Evolutionary conservation across 1,140 invertebrate species (phyloP), one percentile per base, ranked within the genome.

Genomic region (Aphelinus certus): DNA sequence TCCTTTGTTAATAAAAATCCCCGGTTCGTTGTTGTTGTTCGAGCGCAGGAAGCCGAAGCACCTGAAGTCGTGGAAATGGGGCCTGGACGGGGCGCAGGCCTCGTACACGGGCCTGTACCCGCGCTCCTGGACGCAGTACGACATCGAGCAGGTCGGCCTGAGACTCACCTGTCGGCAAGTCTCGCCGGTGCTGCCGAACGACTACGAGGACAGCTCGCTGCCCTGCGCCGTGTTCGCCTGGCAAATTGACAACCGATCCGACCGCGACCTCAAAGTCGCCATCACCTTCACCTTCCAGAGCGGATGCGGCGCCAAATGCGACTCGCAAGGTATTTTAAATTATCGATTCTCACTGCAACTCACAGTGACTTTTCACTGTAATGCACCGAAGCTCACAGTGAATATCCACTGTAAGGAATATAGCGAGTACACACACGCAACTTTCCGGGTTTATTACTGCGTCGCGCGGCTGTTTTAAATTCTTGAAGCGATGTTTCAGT

Each of bases 231-330:
- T 95, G n/a, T 98, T 98, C 88, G 90, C 95, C 9, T 97, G 96
- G 94, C 91, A 91, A 5, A 90, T 96, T 0, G 89, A 92, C 84
- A 98, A 97, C 88, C 87, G 91, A 3, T 91, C 91, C 72, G 85
- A 89, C 60, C 90, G 94, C 80, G 89, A 91, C 69, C 86, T 93
- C 58, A 89, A 92, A 73, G 92, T 97, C 2, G 95, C 94, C 76
- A 94, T 98, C 71, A 93, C 94, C 42, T 96, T 97, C 81, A 95
- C 95, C 3, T 97, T 97, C 87, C 95, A 96, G 86, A 97, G 96
- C 88, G 95, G 95, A 45, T 91, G 90, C 46, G 94, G 95, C 7
- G 88, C 88, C 58, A 90, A 90, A 75, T 92, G 91, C 76, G 90
- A 82, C 26, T 58, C 68, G 9, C 47, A 56, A 61, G 78, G 81